Percentiles rank a stretch among this genome's conserved stretches.
phyloP scores from a whole-genome alignment of 2,797 vertebrate species.

The Schizopygopsis pylzovi region DNA sequence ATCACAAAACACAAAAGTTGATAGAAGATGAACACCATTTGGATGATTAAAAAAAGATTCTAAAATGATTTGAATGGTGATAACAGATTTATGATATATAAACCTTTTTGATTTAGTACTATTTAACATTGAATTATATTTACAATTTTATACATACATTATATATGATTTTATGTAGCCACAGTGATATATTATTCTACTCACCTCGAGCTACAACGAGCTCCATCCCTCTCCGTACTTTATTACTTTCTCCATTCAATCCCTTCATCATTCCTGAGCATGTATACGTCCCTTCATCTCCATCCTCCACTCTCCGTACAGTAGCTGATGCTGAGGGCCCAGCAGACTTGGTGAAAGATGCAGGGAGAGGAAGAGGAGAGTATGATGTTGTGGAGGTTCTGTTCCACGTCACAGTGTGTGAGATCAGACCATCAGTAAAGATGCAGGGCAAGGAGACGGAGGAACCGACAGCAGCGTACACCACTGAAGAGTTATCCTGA shows the following conservation, averaged over 20 bases:
- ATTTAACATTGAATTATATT: too few relatives aligned
- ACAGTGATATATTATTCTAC: neutral
- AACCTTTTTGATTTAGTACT: too few relatives aligned
- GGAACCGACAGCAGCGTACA: slow-evolving; percentile 74
- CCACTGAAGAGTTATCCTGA: slow-evolving; percentile 45
- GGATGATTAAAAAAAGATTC: neutral
- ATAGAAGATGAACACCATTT: neutral
- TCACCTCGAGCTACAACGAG: slow-evolving; percentile 76
- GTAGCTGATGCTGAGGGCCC: slow-evolving; percentile 48
- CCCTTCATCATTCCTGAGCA: slow-evolving; percentile 65
- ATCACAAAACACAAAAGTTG: neutral
- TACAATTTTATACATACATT: too few relatives aligned
- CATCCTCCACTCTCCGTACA: slow-evolving; percentile 64
- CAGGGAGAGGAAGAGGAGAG: slow-evolving; percentile 32
- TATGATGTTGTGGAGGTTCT: slow-evolving; percentile 51
- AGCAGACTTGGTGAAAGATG: slow-evolving; percentile 35
- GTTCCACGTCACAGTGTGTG: slow-evolving; percentile 60
- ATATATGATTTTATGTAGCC: neutral
- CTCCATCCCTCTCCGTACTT: slow-evolving; percentile 65
- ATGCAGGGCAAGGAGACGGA: slow-evolving; percentile 72
- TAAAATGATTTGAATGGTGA: too few relatives aligned
- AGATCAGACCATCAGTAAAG: slow-evolving; percentile 64
- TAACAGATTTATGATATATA: too few relatives aligned
- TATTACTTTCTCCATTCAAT: neutral
- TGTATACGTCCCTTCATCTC: slow-evolving; percentile 71